Conservation (phyloP, 2,797 vertebrate species). For the Clamator glandarius region DNA sequence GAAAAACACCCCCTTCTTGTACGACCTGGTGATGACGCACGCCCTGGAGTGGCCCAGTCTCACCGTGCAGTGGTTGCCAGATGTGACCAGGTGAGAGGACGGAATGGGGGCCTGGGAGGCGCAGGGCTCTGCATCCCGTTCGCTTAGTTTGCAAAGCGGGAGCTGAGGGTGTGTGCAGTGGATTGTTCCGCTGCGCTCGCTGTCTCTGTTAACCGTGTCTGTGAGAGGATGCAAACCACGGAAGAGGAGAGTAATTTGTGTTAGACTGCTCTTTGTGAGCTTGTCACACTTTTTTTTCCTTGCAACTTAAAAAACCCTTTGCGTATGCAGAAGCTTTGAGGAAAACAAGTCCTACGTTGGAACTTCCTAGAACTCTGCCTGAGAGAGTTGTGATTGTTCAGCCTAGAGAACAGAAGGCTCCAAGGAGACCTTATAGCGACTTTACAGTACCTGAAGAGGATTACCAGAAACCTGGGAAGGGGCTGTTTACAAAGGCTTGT, state of each 20-base stretch:
- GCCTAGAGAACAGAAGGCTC: too few relatives aligned
- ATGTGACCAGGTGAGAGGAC: conserved; percentile 82
- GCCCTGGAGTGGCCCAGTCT: conserved; percentile 89
- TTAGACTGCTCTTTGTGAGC: background rate
- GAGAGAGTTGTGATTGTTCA: too few relatives aligned
- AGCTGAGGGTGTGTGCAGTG: background rate
- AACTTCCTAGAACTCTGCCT: too few relatives aligned
- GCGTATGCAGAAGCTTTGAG: background rate
- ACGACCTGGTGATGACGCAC: conserved; percentile 87
- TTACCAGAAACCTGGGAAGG: too few relatives aligned
- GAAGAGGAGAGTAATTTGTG: accelerated
- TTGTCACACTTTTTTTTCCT: background rate
- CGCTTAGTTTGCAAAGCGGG: background rate
- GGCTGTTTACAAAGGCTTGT: too few relatives aligned
- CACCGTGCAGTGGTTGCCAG: conserved; percentile 87
- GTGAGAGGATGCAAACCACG: background rate
- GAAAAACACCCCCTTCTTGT: conserved; percentile 87
- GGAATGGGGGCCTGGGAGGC: too few relatives aligned
- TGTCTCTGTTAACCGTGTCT: accelerated
- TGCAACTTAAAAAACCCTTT: background rate
- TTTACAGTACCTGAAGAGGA: too few relatives aligned
- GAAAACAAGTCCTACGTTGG: background rate
- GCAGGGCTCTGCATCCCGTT: background rate
- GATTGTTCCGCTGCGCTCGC: background rate
- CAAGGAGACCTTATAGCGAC: too few relatives aligned